Percentiles rank a stretch among this genome's conserved stretches.
Conservation (phyloP, 2,113 vertebrate species). For the Silurus asotus region DNA sequence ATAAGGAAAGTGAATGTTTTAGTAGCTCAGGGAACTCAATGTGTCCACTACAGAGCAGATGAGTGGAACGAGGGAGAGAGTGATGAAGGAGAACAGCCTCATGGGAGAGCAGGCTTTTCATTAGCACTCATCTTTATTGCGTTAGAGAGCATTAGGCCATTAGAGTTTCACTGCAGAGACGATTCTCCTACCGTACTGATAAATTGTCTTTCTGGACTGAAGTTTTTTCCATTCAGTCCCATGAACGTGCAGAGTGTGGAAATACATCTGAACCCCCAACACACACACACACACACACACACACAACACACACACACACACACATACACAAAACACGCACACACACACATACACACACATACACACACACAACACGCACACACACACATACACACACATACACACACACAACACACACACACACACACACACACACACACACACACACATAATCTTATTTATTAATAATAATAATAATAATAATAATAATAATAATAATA, state of each 20-base stretch:
- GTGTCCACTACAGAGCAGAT: conserved; percentile 16
- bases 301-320: too few species aligned
- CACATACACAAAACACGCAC: too few species aligned
- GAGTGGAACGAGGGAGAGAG: conserved; percentile 15
- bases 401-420: too few species aligned
- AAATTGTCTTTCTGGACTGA: conserved; percentile 7
- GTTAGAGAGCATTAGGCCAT: conserved; percentile 53
- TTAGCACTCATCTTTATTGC: conserved; percentile 54
- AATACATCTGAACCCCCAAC: neutral
- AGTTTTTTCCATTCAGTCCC: neutral
- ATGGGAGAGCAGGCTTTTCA: conserved; percentile 51
- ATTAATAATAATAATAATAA: too few species aligned
- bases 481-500: too few species aligned
- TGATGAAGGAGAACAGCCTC: conserved; percentile 34
- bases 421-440: too few species aligned
- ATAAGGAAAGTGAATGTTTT: neutral
- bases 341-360: too few species aligned
- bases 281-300: too few species aligned
- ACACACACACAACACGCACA: too few species aligned
- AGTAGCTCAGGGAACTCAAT: neutral
- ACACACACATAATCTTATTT: too few species aligned
- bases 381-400: too few species aligned
- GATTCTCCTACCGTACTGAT: conserved; percentile 36
- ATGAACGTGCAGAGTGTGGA: neutral
- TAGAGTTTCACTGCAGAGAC: conserved; percentile 16